Conservation (phyloP, 2,888 invertebrate genomes). For the Didymodactylos carnosus region DNA sequence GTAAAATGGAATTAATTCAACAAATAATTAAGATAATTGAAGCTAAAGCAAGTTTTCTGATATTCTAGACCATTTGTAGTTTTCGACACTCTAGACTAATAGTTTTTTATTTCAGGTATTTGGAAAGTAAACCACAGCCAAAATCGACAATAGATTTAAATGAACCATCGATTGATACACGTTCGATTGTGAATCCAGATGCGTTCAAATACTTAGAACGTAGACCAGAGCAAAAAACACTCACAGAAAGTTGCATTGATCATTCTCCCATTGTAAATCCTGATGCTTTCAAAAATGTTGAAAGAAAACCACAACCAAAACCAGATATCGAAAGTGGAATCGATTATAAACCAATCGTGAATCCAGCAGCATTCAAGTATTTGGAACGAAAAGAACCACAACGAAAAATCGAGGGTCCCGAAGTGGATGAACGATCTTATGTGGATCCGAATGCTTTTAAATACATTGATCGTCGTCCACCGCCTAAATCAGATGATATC, state of each 20-base stretch:
- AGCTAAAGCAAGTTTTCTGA: background rate
- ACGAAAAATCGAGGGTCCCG: conserved; percentile 8
- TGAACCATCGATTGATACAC: conserved; percentile 1
- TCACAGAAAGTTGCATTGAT: conserved; percentile 53
- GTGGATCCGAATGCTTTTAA: conserved; percentile 28
- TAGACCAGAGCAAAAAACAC: conserved; percentile 49
- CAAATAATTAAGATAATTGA: background rate
- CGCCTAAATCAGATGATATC: too few relatives aligned
- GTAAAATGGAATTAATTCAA: background rate
- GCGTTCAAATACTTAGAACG: conserved; percentile 11
- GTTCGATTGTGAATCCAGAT: conserved; percentile 10
- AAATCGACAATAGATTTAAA: background rate
- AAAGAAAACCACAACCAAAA: background rate
- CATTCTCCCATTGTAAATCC: conserved; percentile 11
- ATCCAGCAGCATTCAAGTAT: conserved; percentile 7
- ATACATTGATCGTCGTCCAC: background rate
- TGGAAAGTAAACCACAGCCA: background rate
- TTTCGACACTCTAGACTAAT: too few relatives aligned
- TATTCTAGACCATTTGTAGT: background rate
- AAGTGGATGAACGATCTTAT: conserved; percentile 31
- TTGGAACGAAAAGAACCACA: background rate
- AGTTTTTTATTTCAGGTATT: background rate
- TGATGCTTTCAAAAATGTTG: conserved; percentile 3
- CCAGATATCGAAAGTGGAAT: background rate
- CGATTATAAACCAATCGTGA: conserved; percentile 7